Percentiles rank a stretch among this genome's conserved stretches.
These are phyloP conservation scores for Puntigrus tetrazona DNA, from an alignment of 2,113 vertebrate genomes.

Conservation along the genomic window DNA sequence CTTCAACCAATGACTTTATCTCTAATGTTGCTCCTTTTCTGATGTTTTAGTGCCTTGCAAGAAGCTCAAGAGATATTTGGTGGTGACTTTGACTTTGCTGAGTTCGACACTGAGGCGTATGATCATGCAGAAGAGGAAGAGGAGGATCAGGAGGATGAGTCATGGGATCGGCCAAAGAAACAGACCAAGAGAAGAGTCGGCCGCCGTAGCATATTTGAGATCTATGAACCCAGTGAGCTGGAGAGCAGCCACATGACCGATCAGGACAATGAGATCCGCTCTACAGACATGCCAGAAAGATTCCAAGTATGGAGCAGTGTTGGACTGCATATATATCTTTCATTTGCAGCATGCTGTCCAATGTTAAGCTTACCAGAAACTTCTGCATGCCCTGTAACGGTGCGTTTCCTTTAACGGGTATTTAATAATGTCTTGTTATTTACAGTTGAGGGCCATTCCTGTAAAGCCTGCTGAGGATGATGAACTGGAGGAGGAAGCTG, in stretches of 20 bases:
- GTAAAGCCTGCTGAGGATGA: slow-evolving; percentile 95
- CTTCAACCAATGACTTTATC: not conserved
- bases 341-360: not conserved
- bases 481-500: slow-evolving; percentile 96
- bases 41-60: slow-evolving; percentile 85
- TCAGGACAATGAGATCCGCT: slow-evolving; percentile 97
- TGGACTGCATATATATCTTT: not conserved
- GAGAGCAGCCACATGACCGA: slow-evolving; percentile 98
- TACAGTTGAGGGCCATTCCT: slow-evolving; percentile 86
- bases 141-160: slow-evolving; percentile 90
- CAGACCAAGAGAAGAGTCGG: slow-evolving; percentile 91
- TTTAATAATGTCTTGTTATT: slow-evolving; percentile 1
- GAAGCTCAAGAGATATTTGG: slow-evolving; percentile 99
- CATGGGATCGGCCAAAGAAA: slow-evolving; percentile 93
- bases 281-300: slow-evolving; percentile 96
- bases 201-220: slow-evolving; percentile 95
- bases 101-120: slow-evolving; percentile 92
- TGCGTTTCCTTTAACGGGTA: not conserved
- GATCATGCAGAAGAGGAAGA: slow-evolving; percentile 96
- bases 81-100: slow-evolving; percentile 95
- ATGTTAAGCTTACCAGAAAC: too few relatives aligned
- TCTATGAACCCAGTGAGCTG: slow-evolving; percentile 97
- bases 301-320: slow-evolving; percentile 85
- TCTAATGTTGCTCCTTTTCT: not conserved
- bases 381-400: not conserved